Conservation (phyloP, 2,888 invertebrate species). For the Pyrrhia umbra region DNA sequence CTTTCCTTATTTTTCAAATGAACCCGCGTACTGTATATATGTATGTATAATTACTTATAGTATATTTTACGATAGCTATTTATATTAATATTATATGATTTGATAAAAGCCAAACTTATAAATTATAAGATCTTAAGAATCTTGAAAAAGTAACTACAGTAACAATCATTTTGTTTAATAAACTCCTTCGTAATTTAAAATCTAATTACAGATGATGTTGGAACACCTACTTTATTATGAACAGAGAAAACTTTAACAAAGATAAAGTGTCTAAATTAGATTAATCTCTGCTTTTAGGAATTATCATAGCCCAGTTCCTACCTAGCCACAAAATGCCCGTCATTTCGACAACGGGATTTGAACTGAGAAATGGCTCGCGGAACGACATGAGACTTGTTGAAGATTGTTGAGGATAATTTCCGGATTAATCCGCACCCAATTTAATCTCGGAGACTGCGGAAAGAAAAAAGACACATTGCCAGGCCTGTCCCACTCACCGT, state of each 20-base stretch:
- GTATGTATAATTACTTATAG: too few species aligned
- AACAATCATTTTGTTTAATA: too few species aligned
- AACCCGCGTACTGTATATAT: constrained; percentile 11
- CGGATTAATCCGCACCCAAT: constrained; percentile 51
- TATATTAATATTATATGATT: constrained; percentile 1
- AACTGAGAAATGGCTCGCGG: constrained; percentile 6
- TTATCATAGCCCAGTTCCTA: too few species aligned
- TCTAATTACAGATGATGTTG: background rate
- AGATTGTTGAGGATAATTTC: constrained; percentile 48
- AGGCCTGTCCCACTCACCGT: too few species aligned
- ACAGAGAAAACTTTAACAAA: background rate
- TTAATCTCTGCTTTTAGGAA: too few species aligned
- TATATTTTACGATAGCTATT: too few species aligned
- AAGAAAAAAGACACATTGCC: constrained; percentile 38
- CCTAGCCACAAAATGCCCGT: constrained; percentile 6
- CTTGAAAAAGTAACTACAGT: too few species aligned
- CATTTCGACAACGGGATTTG: constrained; percentile 14
- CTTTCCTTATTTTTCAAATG: constrained; percentile 27
- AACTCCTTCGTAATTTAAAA: background rate
- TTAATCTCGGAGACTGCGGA: constrained; percentile 38
- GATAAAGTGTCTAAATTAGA: too few species aligned
- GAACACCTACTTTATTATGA: background rate
- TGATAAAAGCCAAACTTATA: constrained; percentile 5
- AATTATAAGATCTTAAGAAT: background rate
- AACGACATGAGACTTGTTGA: constrained; percentile 31